Evolutionary conservation across 2,113 vertebrate species (phyloP).

Genomic region (Tragelaphus imberbis): DNA sequence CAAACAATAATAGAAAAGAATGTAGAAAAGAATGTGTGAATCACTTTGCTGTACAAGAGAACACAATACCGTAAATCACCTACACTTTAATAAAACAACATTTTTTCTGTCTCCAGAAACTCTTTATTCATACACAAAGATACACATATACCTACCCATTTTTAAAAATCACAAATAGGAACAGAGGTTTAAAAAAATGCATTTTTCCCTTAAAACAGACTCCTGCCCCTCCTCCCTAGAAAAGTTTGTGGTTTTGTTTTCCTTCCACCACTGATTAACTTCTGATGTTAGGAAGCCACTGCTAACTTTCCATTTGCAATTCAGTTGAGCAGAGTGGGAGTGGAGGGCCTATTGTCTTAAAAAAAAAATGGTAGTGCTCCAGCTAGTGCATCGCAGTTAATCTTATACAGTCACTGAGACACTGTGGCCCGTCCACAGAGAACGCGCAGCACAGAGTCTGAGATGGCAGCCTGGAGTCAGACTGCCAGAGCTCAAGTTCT

Average conservation of each 20-base stretch:
- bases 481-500: background rate
- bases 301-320: background rate
- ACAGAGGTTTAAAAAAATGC: background rate
- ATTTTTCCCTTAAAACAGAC: background rate
- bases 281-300: background rate
- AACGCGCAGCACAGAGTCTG: background rate
- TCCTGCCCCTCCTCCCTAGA: too few relatives aligned
- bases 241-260: background rate
- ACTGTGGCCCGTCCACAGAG: fast-evolving
- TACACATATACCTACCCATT: background rate
- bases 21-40: background rate
- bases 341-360: background rate
- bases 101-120: background rate
- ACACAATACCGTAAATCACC: background rate
- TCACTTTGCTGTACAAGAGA: background rate
- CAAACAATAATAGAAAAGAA: background rate
- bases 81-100: background rate
- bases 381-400: background rate
- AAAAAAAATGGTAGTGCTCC: background rate
- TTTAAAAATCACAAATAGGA: background rate
- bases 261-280: too few relatives aligned
- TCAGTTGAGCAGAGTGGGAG: background rate
- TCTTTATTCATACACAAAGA: background rate
- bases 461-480: background rate
- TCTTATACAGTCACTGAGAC: fast-evolving